Percentiles rank a stretch among this genome's conserved stretches.
phyloP scores from a whole-genome alignment of 2,888 invertebrate genomes.

The Lasius platythorax region DNA sequence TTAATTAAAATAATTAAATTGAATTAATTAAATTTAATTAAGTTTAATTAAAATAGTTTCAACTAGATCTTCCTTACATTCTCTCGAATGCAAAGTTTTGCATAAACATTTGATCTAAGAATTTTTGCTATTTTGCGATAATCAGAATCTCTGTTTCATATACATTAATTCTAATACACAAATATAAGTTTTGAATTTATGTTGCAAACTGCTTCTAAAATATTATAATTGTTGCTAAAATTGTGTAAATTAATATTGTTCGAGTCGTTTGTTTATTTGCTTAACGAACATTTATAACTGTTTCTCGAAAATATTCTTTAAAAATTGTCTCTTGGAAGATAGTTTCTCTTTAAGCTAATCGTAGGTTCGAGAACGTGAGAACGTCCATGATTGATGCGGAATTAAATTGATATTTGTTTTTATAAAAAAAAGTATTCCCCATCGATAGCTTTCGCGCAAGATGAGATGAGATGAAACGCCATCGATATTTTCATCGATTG shows the following conservation, averaged over 20 bases:
- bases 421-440: conserved; percentile 1
- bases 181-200: neutral
- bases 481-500: conserved; percentile 29
- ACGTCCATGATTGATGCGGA: conserved; percentile 44
- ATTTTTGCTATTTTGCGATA: neutral
- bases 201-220: neutral
- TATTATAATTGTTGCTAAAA: neutral
- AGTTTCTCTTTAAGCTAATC: conserved; percentile 45
- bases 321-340: conserved; percentile 4
- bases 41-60: conserved; percentile 3
- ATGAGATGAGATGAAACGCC: conserved; percentile 18
- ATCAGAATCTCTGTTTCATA: neutral
- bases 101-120: neutral
- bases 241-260: neutral
- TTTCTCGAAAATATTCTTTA: neutral
- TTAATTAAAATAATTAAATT: conserved; percentile 1
- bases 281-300: neutral
- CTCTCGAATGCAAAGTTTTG: neutral
- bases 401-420: conserved; percentile 53
- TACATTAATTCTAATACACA: neutral
- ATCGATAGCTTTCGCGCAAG: conserved; percentile 20
- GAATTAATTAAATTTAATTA: conserved; percentile 3
- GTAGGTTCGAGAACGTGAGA: neutral
- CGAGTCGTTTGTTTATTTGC: neutral
- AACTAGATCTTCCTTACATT: neutral